Evolutionary conservation across 2,797 vertebrate species (phyloP), one percentile per base, ranked within the genome.

Genomic region (Coendou prehensilis): DNA sequence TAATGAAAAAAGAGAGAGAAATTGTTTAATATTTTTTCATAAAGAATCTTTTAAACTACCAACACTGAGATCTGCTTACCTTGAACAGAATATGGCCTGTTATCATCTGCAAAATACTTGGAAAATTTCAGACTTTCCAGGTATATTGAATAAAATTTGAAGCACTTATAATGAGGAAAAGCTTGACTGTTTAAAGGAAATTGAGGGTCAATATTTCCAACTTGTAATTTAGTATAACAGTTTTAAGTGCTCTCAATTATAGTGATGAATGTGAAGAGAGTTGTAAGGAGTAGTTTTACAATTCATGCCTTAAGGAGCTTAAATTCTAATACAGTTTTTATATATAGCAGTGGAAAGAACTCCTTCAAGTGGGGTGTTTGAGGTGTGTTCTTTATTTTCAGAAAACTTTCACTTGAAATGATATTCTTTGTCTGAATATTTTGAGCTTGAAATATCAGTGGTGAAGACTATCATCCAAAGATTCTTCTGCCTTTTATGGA

Each of bases 1-100:
- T 96, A 95, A 30, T 13, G 63, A 26, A 97, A 97, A 76, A 20
- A 50, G 83, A 95, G 93, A 54, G 5, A 59, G 13, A 90, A 96
- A 83, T 87, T 10, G 45, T 47, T n/a, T 20, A 73, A 50, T 17
- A 50, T 83, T 13, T 56, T n/a, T n/a, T 28, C 85, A 91, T 93
- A 96, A 96, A 85, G 33, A 69, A 96, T 86, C 97, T 91, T 30
- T 75, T 56, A 79, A 87, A 83, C 64, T 50, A 5, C 78, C 13
- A 87, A 30, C 57, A 5, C 63, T 93, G 52, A 87, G 10, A 57
- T 54, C 45, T 26, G 37, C 69, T 95, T 75, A 97, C 47, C 45
- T 78, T 93, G 73, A 47, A 8, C 26, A 50, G 54, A 90, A 61
- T 28, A 50, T n/a, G 33, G 47, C 18, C 54, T 97, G 10, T 82